These are phyloP conservation scores for Porphyrio hochstetteri DNA, from an alignment of 2,113 vertebrate genomes.

Conservation along the genomic window DNA sequence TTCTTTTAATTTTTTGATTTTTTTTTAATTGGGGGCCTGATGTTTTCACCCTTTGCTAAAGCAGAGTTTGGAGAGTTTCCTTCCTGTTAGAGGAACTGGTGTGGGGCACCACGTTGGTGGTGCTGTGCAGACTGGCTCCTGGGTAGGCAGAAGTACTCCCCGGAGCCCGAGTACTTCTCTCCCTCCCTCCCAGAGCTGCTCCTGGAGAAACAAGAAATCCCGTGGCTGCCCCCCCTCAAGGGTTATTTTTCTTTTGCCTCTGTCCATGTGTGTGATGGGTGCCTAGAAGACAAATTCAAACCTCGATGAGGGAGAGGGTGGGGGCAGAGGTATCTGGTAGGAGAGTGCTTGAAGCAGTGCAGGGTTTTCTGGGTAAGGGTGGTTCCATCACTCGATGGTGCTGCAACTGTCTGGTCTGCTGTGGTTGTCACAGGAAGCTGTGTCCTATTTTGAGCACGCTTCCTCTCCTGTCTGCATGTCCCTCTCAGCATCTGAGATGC, in stretches of 20 bases:
- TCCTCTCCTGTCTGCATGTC: not conserved
- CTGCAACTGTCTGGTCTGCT: conserved; percentile 30
- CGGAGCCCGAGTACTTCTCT: not conserved
- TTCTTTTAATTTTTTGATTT: too few species aligned
- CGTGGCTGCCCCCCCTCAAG: not conserved
- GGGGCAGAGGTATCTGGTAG: not conserved
- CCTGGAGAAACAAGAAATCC: conserved; percentile 1
- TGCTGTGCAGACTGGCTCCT: not conserved
- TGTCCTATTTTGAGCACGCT: conserved; percentile 27
- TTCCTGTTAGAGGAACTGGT: not conserved
- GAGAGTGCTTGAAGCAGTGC: not conserved
- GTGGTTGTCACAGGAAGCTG: not conserved
- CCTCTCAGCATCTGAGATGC: not conserved
- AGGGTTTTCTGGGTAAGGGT: conserved; percentile 28
- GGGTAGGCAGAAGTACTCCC: not conserved
- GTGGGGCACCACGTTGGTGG: not conserved
- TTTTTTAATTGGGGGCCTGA: not conserved
- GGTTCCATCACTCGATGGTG: not conserved
- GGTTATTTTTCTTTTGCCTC: not conserved
- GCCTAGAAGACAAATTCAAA: not conserved
- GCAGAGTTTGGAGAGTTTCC: not conserved
- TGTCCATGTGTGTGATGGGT: not conserved
- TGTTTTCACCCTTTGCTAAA: not conserved
- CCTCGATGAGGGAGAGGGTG: rapidly evolving
- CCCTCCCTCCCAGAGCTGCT: not conserved